A percentile compares a stretch with the other conserved stretches of the same genome.
These are phyloP conservation scores for Nothoprocta perdicaria DNA, from an alignment of 2,113 vertebrate species.

Conservation along the genomic window DNA sequence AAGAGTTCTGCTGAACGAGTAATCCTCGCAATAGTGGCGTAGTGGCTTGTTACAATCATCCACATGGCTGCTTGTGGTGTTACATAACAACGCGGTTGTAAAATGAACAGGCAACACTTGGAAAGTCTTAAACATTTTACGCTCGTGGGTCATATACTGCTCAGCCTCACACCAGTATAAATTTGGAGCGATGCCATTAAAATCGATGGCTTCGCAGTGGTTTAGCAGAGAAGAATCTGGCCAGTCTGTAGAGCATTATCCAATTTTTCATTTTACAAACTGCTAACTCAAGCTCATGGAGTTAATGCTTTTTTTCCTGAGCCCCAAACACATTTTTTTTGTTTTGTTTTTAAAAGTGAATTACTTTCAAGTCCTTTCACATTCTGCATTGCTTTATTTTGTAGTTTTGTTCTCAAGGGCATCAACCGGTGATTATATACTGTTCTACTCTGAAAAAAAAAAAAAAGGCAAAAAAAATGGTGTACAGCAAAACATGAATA, in stretches of 20 bases:
- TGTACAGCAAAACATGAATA: slow-evolving; percentile 69
- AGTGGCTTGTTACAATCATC: slow-evolving; percentile 52
- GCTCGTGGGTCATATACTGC: slow-evolving; percentile 33
- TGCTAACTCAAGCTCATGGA: slow-evolving; percentile 20
- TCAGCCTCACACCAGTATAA: background rate
- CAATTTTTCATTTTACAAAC: slow-evolving; percentile 44
- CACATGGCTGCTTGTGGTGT: slow-evolving; percentile 35
- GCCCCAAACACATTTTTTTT: slow-evolving; percentile 9
- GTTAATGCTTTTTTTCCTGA: slow-evolving; percentile 38
- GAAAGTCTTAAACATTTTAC: slow-evolving; percentile 58
- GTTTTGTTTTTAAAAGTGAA: slow-evolving; percentile 58
- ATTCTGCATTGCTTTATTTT: slow-evolving; percentile 59
- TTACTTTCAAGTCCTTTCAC: slow-evolving; percentile 52
- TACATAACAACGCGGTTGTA: slow-evolving; percentile 35
- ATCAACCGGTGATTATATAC: slow-evolving; percentile 64
- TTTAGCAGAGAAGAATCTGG: background rate
- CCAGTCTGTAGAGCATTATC: background rate
- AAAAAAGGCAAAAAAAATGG: background rate
- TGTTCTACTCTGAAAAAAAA: slow-evolving; percentile 31
- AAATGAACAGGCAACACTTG: slow-evolving; percentile 38
- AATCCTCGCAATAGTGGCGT: slow-evolving; percentile 25
- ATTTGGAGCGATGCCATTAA: slow-evolving; percentile 7
- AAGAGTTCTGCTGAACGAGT: slow-evolving; percentile 24
- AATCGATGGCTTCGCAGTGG: slow-evolving; percentile 1
- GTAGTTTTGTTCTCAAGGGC: slow-evolving; percentile 59